Evolutionary conservation across 2,888 invertebrate species (phyloP), one percentile per base, ranked within the genome.

Genomic region (Oxytorus armatus): DNA sequence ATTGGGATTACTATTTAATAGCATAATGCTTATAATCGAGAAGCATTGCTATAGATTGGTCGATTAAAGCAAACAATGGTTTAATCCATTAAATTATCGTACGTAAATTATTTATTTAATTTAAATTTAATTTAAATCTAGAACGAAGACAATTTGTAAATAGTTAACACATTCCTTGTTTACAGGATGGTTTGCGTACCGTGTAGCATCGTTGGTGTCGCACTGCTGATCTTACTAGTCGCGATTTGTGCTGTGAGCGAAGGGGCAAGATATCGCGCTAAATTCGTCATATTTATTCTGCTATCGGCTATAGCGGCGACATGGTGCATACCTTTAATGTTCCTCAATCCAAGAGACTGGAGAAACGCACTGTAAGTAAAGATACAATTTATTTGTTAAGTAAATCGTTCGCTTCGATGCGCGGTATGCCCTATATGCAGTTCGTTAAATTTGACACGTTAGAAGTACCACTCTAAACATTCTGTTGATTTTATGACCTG

Each of bases 331-430:
- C 97, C 97, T 4, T 91, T 97, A 51, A 96, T 96, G 96, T 91
- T 97, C 77, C 89, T 95, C 18, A 94, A 93, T 83, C 96, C 96
- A 1, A 94, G 94, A 84, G 94, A 95, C 89, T 95, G 96, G 85
- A 95, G 93, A 88, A 97, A 97, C 92, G 96, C 96, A 14, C 90
- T 96, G 97, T 97, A 93, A 96, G 96, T 73, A 57, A 0, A 25
- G 57, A 3, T 36, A 3, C 10, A 16, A 29, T 76, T 74, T 16
- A 8, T n/a, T 73, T 61, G 25, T 39, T 49, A 18, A 16, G 18
- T 21, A 18, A 21, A 49, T 49, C 8, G 21, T 18, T 10, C n/a
- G n/a, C n/a, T n/a, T n/a, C n/a, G n/a, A n/a, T n/a, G n/a, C n/a
- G n/a, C n/a, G n/a, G n/a, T n/a, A n/a, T n/a, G n/a, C n/a, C n/a